Evolutionary conservation across 2,797 vertebrate species (phyloP), one percentile per base, ranked within the genome.

Genomic region (Chaenodraco wilsoni): DNA sequence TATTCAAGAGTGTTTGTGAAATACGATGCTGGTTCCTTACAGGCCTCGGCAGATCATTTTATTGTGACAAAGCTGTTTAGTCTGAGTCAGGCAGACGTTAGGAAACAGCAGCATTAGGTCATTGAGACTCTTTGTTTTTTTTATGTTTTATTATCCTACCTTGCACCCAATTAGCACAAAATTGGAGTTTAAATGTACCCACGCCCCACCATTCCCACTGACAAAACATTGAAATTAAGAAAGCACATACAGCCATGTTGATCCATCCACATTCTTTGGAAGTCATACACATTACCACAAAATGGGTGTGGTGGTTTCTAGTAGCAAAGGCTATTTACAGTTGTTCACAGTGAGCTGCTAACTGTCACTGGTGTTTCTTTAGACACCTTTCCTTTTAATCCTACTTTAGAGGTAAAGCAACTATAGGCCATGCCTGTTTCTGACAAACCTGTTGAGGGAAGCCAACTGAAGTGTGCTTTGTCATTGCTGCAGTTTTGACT

Each of bases 231-330:
- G 33, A 49, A 49, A 63, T 7, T 4, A 45, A 67, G 49, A 27
- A 40, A 5, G 59, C 12, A 11, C 15, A 21, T 27, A 3, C 46
- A 37, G 54, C 21, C 10, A 1, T 16, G 54, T 71, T 81, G 72
- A 86, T 82, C 69, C 27, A 33, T 76, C 79, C 21, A 21, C 21
- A 91, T 92, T 87, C 87, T 69, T 89, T 16, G 31, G 33, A 74
- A 50, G 87, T 76, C 65, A 75, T 49, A 44, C 54, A 60, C 41
- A 9, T 51, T 31, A 51, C 52, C 33, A 23, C 45, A 33, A 23
- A 69, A 56, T 74, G 74, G 86, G 86, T 82, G 89, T 79, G 85
- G 78, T 67, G 44, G 73, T 67, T 88, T 82, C 31, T 63, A 58
- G 40, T n/a, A 65, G 81, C 65, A 66, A 70, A 84, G n/a, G 64